Percentiles rank a stretch among this genome's conserved stretches.
Evolutionary conservation across 2,113 vertebrate genomes (phyloP).

Genomic region (Mobula birostris): DNA sequence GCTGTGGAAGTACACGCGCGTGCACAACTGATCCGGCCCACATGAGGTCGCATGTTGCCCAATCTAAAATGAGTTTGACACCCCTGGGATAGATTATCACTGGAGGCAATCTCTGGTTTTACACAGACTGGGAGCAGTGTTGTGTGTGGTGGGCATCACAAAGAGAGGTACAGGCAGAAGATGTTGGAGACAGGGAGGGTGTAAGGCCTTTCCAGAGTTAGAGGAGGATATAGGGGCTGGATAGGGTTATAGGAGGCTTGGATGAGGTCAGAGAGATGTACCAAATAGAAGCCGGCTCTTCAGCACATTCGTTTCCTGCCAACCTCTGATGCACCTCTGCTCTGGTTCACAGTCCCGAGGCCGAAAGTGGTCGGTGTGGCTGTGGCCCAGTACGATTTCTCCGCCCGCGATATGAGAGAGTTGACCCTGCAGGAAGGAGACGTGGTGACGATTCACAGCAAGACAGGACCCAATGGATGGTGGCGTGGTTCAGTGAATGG

Average conservation of each 20-base stretch:
- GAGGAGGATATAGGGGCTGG: neutral
- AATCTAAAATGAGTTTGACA: too few species aligned
- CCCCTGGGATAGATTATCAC: too few species aligned
- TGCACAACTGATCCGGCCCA: too few species aligned
- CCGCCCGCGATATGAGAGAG: conserved; percentile 84
- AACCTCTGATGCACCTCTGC: neutral
- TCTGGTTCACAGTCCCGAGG: conserved; percentile 65
- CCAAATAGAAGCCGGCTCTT: neutral
- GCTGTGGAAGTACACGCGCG: too few species aligned
- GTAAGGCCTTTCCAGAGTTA: neutral
- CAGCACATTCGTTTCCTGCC: too few species aligned
- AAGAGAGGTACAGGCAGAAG: too few species aligned
- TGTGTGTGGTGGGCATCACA: too few species aligned
- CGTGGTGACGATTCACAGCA: conserved; percentile 91
- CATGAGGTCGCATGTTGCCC: too few species aligned
- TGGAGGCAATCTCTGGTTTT: neutral
- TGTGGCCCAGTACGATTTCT: conserved; percentile 91
- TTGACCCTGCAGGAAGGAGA: conserved; percentile 86
- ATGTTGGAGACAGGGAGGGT: too few species aligned
- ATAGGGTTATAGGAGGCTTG: neutral
- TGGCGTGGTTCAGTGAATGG: conserved; percentile 92
- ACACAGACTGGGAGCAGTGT: too few species aligned
- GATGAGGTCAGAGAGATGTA: neutral
- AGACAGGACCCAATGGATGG: conserved; percentile 89
- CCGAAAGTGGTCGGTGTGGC: conserved; percentile 88